These are phyloP conservation scores for Pipa parva DNA, from an alignment of 2,113 vertebrate genomes.

Conservation along the genomic window DNA sequence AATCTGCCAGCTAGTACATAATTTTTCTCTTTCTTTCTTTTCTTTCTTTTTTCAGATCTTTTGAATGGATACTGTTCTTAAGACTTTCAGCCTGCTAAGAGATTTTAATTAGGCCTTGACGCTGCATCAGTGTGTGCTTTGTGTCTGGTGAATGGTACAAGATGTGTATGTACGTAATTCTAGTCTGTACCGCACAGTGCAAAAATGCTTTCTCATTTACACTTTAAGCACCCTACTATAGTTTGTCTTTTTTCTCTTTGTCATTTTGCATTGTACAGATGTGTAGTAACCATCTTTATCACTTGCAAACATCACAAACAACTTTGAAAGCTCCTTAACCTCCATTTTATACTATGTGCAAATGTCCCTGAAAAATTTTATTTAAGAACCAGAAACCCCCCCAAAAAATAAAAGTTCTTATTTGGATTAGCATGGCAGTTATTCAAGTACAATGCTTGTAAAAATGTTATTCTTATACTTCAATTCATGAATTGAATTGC, in stretches of 20 bases:
- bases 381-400: no score
- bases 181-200: conserved; percentile 63
- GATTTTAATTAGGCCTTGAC: conserved; percentile 82
- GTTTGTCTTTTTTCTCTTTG: conserved; percentile 71
- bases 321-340: no score
- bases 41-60: conserved; percentile 53
- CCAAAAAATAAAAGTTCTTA: no score
- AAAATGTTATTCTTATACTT: no score
- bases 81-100: conserved; percentile 68
- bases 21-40: background rate
- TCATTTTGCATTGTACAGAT: no score
- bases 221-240: conserved; percentile 73
- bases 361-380: no score
- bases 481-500: no score
- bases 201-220: conserved; percentile 69
- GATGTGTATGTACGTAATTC: conserved; percentile 69
- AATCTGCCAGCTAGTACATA: conserved; percentile 54
- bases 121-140: conserved; percentile 69
- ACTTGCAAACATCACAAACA: no score
- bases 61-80: conserved; percentile 61
- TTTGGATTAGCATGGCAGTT: no score
- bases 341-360: no score
- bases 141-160: conserved; percentile 71
- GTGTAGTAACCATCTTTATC: no score
- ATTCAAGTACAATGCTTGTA: no score